phyloP scores from a whole-genome alignment of 2,888 invertebrate genomes.

The Arrhopalites spinosus region DNA sequence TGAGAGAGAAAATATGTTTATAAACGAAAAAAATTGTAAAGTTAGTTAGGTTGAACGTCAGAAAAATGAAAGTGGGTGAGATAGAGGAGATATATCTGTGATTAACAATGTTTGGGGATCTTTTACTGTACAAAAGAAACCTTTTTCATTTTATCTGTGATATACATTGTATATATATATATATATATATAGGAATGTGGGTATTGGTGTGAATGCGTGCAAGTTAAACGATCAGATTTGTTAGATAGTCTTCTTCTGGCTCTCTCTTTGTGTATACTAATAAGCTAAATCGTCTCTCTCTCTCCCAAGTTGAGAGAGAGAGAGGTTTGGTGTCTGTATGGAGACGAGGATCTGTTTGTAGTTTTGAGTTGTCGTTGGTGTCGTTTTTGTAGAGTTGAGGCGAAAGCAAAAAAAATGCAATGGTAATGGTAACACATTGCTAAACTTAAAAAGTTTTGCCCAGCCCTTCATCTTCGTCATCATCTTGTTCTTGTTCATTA shows the following conservation, averaged over 20 bases:
- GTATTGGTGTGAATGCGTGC: no score
- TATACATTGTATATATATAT: no score
- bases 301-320: constrained; percentile 6
- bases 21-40: no score
- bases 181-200: no score
- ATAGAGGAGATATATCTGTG: no score
- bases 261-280: not conserved
- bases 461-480: not conserved
- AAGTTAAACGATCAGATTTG: no score
- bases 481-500: constrained; percentile 2
- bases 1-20: no score
- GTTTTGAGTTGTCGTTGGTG: not conserved
- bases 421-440: not conserved
- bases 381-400: not conserved
- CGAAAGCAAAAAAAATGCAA: not conserved
- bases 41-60: no score
- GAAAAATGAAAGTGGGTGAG: no score
- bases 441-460: not conserved
- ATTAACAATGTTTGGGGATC: no score
- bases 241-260: not conserved
- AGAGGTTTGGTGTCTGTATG: not conserved
- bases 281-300: constrained; percentile 5
- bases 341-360: not conserved
- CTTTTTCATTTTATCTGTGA: no score
- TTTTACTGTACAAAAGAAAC: not conserved